Evolutionary conservation across 2,888 invertebrate species (phyloP), one percentile per base, ranked within the genome.

Genomic region (Phyllotreta striolata): DNA sequence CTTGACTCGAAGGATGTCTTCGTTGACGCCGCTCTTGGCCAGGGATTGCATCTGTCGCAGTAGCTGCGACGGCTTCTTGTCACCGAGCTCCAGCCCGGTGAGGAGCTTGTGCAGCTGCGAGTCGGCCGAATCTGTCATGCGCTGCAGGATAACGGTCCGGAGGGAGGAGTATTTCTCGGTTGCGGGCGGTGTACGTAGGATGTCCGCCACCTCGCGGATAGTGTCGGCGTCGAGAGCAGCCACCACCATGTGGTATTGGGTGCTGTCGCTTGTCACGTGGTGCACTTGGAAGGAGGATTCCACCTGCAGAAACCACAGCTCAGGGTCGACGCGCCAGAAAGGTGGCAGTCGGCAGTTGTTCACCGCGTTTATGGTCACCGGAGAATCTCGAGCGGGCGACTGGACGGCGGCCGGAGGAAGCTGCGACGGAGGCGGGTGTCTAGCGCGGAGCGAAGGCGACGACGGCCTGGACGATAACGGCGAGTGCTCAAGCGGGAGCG

Each of bases 261-360:
- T 13, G 13, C 13, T 13, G 46, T 46, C 46, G 13, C 13, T 14
- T 1, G 7, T n/a, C 6, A 46, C 24, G 7, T 46, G 46, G 46
- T 46, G 13, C 7, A 6, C 7, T 1, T 13, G 13, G n/a, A 46
- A 46, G 10, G 24, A 4, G 9, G 13, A 14, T 24, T 46, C 46
- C 46, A 46, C 8, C 46, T 46, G 46, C 1, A 46, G 7, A 3
- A 46, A 46, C 46, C 46, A 46, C 1, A 24, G 13, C 46, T 46
- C 13, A 7, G 46, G 46, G 10, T 24, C 13, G 46, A 4, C 13
- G 6, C 46, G 1, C 46, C 46, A 46, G 46, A 46, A 46, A 2
- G 46, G 46, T 1, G 46, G 46, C 46, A 24, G 13, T 6, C 46
- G 46, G 6, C 13, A 24, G 4, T 24, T 3, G 1, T 4, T 1